A percentile compares a stretch with the other conserved stretches of the same genome.
Conservation (phyloP, 2,113 vertebrate species). For the Carassius gibelio region DNA sequence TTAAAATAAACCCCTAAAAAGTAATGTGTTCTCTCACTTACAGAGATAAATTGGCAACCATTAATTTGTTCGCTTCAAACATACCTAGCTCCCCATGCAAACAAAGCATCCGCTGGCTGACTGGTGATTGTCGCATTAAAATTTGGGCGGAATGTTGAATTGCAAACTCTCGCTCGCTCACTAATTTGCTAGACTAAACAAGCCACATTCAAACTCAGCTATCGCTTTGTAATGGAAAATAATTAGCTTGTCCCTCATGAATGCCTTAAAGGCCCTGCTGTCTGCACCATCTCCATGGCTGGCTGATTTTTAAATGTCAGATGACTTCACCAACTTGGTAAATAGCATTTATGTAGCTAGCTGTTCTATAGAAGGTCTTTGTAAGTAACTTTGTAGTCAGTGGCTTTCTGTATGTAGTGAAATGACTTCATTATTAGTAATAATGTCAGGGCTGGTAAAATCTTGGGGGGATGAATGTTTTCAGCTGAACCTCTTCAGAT, state of each 20-base stretch:
- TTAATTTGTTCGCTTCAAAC: conserved; percentile 17
- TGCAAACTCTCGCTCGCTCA: neutral
- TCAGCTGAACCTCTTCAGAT: neutral
- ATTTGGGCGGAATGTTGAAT: conserved; percentile 26
- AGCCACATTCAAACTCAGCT: conserved; percentile 12
- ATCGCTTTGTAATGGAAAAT: conserved; percentile 43
- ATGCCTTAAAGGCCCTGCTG: conserved; percentile 31
- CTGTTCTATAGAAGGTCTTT: conserved; percentile 26
- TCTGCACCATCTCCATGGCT: conserved; percentile 40
- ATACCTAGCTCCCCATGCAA: neutral
- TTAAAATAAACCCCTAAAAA: neutral
- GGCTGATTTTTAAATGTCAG: conserved; percentile 59
- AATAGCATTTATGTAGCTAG: conserved; percentile 25
- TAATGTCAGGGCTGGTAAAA: conserved; percentile 47
- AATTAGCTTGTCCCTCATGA: conserved; percentile 52
- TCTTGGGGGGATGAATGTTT: conserved; percentile 10
- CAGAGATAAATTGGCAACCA: conserved; percentile 36
- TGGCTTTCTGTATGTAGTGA: conserved; percentile 5
- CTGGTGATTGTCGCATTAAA: conserved; percentile 25
- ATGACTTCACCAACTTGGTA: conserved; percentile 36
- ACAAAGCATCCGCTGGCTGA: conserved; percentile 30
- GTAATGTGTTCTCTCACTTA: neutral
- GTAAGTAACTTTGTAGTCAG: conserved; percentile 16
- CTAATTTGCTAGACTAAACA: conserved; percentile 35
- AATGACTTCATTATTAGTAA: conserved; percentile 43